Evolutionary conservation across 1,140 invertebrate genomes (phyloP).

Genomic region (Cecropterus lyciades): DNA sequence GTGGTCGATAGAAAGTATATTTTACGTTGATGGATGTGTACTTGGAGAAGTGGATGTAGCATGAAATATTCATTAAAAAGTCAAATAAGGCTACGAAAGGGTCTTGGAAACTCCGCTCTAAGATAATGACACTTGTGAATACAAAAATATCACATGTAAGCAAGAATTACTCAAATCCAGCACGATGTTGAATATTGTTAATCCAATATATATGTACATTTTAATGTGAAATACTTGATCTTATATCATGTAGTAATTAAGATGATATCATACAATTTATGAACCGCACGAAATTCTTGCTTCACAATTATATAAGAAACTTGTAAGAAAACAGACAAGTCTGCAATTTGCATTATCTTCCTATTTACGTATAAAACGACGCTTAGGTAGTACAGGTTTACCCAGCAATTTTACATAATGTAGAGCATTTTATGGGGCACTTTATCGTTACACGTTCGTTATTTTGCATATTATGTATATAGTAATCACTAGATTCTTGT

Average conservation of each 20-base stretch:
- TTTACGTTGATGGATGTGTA: no score
- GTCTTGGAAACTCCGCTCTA: no score
- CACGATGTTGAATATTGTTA: not conserved
- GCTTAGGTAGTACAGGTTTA: constrained; percentile 16
- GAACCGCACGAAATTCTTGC: constrained; percentile 23
- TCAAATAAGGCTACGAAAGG: no score
- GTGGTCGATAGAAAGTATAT: no score
- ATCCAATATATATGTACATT: no score
- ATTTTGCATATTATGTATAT: constrained; percentile 20
- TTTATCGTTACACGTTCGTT: constrained; percentile 14
- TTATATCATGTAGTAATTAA: constrained; percentile 18
- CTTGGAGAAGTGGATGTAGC: no score
- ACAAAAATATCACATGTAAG: no score
- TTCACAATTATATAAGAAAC: constrained; percentile 28
- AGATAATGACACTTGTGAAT: no score
- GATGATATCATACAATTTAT: constrained; percentile 28
- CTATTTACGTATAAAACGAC: constrained; percentile 29
- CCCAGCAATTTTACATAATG: constrained; percentile 16
- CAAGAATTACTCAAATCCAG: no score
- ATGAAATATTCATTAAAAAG: no score
- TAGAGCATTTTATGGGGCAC: constrained; percentile 25
- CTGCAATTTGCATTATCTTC: constrained; percentile 18
- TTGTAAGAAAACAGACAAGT: constrained; percentile 3
- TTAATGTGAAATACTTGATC: constrained; percentile 1
- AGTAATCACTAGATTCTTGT: not conserved